Evolutionary conservation across 37 sponge, comb jelly and placozoan genomes (phyloP).

Genomic region (Crambe crambe): DNA sequence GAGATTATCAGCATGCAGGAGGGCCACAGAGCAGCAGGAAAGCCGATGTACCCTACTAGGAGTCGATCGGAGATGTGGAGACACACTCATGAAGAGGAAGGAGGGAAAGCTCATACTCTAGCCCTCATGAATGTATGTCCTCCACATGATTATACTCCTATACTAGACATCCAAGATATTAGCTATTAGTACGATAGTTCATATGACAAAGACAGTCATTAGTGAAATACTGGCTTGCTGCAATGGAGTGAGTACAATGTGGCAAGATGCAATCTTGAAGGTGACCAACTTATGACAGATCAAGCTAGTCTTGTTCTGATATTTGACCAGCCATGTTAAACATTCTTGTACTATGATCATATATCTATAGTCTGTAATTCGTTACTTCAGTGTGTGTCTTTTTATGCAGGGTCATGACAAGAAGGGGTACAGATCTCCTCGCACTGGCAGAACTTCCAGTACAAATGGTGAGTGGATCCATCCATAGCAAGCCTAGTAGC

Average conservation of each 20-base stretch:
- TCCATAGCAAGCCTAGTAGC: too few relatives aligned
- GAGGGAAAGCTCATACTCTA: constrained; percentile 18
- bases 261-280: too few relatives aligned
- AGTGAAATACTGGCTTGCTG: too few relatives aligned
- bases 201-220: too few relatives aligned
- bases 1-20: constrained; percentile 2
- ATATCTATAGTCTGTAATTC: background rate
- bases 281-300: too few relatives aligned
- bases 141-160: too few relatives aligned
- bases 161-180: too few relatives aligned
- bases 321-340: too few relatives aligned
- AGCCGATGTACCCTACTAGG: background rate
- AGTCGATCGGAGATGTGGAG: constrained; percentile 25
- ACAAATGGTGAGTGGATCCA: constrained; percentile 12
- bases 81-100: constrained; percentile 18
- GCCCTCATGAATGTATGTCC: constrained; percentile 14
- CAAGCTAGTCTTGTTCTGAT: too few relatives aligned
- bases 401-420: constrained; percentile 14
- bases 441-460: constrained; percentile 16
- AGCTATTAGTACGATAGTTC: too few relatives aligned
- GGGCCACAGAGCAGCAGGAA: background rate
- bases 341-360: too few relatives aligned
- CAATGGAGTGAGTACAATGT: too few relatives aligned
- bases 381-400: background rate
- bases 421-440: constrained; percentile 49